These are phyloP conservation scores for Notodonta dromedarius DNA, from an alignment of 2,888 invertebrate species.

Conservation along the genomic window DNA sequence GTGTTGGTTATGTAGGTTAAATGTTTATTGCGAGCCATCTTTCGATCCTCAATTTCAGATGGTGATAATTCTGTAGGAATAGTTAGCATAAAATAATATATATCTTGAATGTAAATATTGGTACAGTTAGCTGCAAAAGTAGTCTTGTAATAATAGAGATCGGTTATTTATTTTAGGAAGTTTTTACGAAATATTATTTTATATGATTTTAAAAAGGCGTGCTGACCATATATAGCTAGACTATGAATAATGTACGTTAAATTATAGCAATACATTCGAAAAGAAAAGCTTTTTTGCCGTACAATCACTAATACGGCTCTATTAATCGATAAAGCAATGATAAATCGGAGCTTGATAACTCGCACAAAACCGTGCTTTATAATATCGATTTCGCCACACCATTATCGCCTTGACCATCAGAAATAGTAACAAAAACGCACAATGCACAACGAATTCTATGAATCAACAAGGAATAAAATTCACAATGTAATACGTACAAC, in stretches of 20 bases:
- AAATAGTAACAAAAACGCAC: slow-evolving; percentile 3
- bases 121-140: no score
- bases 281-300: neutral
- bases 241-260: no score
- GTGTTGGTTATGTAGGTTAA: neutral
- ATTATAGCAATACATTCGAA: neutral
- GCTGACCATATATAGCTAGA: neutral
- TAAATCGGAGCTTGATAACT: neutral
- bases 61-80: no score
- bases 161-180: no score
- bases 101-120: no score
- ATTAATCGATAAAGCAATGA: neutral
- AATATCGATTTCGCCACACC: slow-evolving; percentile 5
- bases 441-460: slow-evolving; percentile 5
- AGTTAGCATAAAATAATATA: no score
- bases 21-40: slow-evolving; percentile 23
- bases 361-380: neutral
- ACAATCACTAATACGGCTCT: neutral
- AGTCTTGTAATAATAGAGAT: no score
- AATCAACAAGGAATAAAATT: slow-evolving; percentile 7
- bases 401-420: slow-evolving; percentile 2
- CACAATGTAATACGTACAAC: slow-evolving; percentile 5
- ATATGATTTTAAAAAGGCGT: no score
- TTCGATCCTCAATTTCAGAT: no score
- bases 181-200: no score